Base-by-base conservation (phyloP, 2,797 vertebrate species). In the Hypotaenidia okinawae region DNA sequence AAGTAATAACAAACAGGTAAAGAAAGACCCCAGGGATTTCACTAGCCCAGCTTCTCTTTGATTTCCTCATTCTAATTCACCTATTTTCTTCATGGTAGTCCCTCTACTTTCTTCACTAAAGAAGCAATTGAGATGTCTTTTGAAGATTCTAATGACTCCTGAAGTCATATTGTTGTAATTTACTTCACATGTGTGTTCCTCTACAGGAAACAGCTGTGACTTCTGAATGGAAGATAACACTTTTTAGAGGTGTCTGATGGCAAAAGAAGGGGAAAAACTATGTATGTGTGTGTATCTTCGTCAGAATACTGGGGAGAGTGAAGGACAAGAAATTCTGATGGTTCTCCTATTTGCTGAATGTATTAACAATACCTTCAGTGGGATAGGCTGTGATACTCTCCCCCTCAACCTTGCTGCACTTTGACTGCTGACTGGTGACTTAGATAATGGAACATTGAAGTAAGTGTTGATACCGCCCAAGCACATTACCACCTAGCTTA, bases 31-130 rank as follows among this genome's bases (percentile, higher is more conserved):
- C 25, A 54, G 74, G 82, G 87, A 89, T 61, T 93, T 57, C 57
- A 58, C 51, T 39, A 81, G 47, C 10, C 49, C 51, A 32, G 32
- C 43, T 95, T 88, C 67, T 68, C 61, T 95, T 84, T 82, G n/a
- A 94, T 93, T 94, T 58, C 57, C 43, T 94, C 21, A 64, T 90
- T 84, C 76, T n/a, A 84, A 82, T 91, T 87, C 74, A 54, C 84
- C 27, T n/a, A 30, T 51, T 91, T 95, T 87, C 70, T 79, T 89
- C 57, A 27, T 45, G 23, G 10, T 77, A 49, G 52, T 94, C 63
- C 61, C 79, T 68, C 74, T 49, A 25, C 8, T 66, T 77, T 89
- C 63, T 75, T 95, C 22, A 2, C 90, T 76, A 86, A 88, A n/a
- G 35, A 93, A 87, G 37, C 45, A 90, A 91, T 67, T 84, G 84